Conservation (phyloP, 53 echinoderm and acorn worm genomes). For the Paelopatides confundens region DNA sequence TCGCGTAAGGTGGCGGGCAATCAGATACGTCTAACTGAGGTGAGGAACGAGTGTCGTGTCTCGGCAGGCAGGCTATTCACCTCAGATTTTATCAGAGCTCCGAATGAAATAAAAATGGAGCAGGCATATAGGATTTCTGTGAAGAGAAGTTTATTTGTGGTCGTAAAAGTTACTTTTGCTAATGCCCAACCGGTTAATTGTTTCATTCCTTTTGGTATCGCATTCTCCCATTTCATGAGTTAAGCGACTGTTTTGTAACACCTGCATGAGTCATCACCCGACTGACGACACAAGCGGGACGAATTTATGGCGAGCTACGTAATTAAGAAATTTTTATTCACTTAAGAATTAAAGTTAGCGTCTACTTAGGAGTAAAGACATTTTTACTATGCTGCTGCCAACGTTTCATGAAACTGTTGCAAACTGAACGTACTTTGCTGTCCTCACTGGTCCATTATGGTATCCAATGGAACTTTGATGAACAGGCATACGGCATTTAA, state of each 20-base stretch:
- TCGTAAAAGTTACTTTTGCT: constrained; percentile 41
- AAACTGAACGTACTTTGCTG: not conserved
- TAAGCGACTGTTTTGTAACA: constrained; percentile 27
- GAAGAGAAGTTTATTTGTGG: constrained; percentile 13
- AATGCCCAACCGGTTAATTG: constrained; percentile 24
- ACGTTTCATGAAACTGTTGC: not conserved
- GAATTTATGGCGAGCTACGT: not conserved
- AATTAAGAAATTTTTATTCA: constrained; percentile 46
- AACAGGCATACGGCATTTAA: not conserved
- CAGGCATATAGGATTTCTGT: constrained; percentile 31
- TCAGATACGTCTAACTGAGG: constrained; percentile 46
- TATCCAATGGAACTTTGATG: not conserved
- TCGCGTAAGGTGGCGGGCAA: constrained; percentile 30
- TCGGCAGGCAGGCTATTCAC: constrained; percentile 49
- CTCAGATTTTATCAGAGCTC: constrained; percentile 45
- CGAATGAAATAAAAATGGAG: constrained; percentile 33
- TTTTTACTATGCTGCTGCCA: not conserved
- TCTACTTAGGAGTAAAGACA: not conserved
- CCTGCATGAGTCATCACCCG: constrained; percentile 41
- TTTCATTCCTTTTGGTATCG: constrained; percentile 15
- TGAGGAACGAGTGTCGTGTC: constrained; percentile 48
- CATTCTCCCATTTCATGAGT: constrained; percentile 11
- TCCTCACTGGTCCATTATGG: not conserved
- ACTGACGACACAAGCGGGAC: constrained; percentile 28
- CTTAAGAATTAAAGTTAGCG: not conserved